These are phyloP conservation scores for Sinocyclocheilus anophthalmus DNA, from an alignment of 2,113 vertebrate species.

Conservation along the genomic window DNA sequence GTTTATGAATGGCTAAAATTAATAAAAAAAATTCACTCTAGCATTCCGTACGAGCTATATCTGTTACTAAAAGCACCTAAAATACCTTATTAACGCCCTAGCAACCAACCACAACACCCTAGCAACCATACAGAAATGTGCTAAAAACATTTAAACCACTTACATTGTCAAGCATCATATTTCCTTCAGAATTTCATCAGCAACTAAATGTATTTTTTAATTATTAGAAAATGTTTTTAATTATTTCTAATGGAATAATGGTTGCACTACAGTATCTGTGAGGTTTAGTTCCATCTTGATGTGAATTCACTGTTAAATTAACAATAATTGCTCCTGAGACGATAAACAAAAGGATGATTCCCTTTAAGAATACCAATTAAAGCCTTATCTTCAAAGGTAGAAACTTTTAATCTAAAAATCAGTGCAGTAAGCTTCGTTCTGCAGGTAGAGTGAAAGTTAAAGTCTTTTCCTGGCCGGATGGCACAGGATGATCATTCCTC, in stretches of 20 bases:
- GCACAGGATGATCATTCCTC: constrained; percentile 50
- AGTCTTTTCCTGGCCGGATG: neutral
- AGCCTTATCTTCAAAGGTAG: constrained; percentile 26
- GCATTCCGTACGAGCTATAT: too few species aligned
- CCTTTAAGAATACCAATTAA: constrained; percentile 57
- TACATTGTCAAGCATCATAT: neutral
- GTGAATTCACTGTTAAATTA: constrained; percentile 30
- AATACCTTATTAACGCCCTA: neutral
- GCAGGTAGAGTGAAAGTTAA: constrained; percentile 20
- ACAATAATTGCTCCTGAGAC: constrained; percentile 23
- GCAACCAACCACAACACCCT: neutral
- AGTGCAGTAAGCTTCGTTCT: neutral
- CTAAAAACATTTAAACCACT: neutral
- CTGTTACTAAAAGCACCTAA: neutral
- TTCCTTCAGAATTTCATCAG: neutral
- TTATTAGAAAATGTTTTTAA: neutral
- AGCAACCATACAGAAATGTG: neutral
- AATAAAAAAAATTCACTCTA: too few species aligned
- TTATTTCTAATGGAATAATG: neutral
- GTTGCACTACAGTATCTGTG: neutral
- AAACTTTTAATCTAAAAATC: constrained; percentile 49
- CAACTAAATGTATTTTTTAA: neutral
- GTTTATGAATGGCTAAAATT: too few species aligned
- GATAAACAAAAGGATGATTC: constrained; percentile 43
- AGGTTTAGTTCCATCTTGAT: neutral